These are phyloP conservation scores for Uropetala carovei DNA, from an alignment of 2,888 invertebrate genomes.

Conservation along the genomic window DNA sequence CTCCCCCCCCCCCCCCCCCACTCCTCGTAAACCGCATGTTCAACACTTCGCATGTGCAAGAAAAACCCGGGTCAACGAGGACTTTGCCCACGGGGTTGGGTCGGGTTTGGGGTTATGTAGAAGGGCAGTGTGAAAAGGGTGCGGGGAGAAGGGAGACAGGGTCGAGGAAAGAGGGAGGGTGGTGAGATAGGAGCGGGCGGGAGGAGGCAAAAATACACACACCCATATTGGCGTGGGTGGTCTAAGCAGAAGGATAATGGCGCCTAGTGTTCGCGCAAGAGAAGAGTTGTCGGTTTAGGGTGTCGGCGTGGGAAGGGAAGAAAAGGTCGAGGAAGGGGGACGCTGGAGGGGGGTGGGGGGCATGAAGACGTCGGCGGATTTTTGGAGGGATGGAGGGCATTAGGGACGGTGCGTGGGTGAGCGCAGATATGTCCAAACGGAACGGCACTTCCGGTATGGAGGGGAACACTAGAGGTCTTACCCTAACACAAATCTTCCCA, in stretches of 20 bases:
- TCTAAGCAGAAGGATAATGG: slow-evolving; percentile 17
- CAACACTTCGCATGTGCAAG: slow-evolving; percentile 18
- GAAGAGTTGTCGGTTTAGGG: neutral
- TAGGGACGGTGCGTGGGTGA: neutral
- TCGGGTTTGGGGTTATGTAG: neutral
- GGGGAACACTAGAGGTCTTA: neutral
- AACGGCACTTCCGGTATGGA: slow-evolving; percentile 9
- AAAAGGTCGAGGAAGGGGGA: too few species aligned
- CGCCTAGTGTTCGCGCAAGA: slow-evolving; percentile 1
- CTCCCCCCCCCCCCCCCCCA: too few species aligned
- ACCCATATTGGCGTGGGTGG: slow-evolving; percentile 15
- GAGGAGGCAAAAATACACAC: neutral
- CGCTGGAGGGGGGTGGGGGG: too few species aligned
- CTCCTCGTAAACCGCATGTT: slow-evolving; percentile 22
- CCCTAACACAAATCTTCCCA: slow-evolving; percentile 29
- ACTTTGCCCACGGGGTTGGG: neutral
- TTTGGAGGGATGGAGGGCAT: neutral
- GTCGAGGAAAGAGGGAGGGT: too few species aligned
- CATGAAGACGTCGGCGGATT: too few species aligned
- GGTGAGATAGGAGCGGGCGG: too few species aligned
- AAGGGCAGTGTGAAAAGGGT: too few species aligned
- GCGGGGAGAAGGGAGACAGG: too few species aligned
- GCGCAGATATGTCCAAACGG: slow-evolving; percentile 30
- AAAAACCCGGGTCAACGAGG: slow-evolving; percentile 13
- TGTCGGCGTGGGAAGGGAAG: slow-evolving; percentile 4